Evolutionary conservation across 2,888 invertebrate species (phyloP).

Genomic region (Chymomyza amoena): DNA sequence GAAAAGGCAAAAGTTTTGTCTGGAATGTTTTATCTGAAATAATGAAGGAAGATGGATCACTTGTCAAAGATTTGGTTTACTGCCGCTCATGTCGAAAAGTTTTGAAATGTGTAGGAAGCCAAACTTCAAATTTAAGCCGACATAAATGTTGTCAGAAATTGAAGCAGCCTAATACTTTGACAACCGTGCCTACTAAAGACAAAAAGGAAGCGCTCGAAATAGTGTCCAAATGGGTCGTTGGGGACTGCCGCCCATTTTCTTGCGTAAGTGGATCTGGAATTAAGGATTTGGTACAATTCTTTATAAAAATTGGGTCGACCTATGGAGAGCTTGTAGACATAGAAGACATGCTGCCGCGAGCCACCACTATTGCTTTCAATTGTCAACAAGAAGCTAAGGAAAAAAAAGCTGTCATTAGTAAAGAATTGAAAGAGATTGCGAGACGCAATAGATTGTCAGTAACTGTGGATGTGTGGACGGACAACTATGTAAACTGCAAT

Average conservation of each 20-base stretch:
- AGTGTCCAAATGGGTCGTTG: not conserved
- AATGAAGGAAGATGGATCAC: conserved; percentile 18
- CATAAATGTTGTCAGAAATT: conserved; percentile 26
- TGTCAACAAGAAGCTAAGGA: not conserved
- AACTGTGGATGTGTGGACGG: conserved; percentile 18
- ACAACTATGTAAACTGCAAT: conserved; percentile 15
- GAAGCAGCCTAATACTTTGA: conserved; percentile 14
- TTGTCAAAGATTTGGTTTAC: conserved; percentile 26
- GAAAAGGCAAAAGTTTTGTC: conserved; percentile 21
- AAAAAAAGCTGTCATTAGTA: not conserved
- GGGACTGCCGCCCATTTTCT: conserved; percentile 10
- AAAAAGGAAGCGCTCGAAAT: no score
- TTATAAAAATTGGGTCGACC: conserved; percentile 9
- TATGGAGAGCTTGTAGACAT: conserved; percentile 18
- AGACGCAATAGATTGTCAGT: conserved; percentile 14
- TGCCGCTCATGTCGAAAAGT: conserved; percentile 31
- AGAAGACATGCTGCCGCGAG: conserved; percentile 7
- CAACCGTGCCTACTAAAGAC: not conserved
- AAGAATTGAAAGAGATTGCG: not conserved
- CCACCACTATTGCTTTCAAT: not conserved
- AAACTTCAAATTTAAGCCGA: conserved; percentile 29
- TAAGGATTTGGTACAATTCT: not conserved
- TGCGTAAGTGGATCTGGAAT: conserved; percentile 2
- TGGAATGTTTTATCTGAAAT: conserved; percentile 21
- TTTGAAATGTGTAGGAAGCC: conserved; percentile 22